A percentile compares a stretch with the other conserved stretches of the same genome.
These are phyloP conservation scores for Laticauda laticaudata DNA, from an alignment of 2,113 vertebrate species.

Conservation along the genomic window DNA sequence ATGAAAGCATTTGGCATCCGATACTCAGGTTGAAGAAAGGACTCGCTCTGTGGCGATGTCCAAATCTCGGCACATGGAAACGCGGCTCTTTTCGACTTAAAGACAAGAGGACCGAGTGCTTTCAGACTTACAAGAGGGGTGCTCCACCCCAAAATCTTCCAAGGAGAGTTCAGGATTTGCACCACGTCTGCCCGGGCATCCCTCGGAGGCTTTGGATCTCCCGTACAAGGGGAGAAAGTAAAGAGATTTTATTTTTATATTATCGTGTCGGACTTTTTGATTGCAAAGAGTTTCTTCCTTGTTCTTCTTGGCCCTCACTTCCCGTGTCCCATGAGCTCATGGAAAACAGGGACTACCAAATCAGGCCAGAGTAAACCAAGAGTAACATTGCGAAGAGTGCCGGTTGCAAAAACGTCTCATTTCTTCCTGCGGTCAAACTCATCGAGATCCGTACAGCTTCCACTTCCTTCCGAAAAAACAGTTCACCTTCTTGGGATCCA, in stretches of 20 bases:
- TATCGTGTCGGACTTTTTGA: neutral
- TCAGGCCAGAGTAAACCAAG: neutral
- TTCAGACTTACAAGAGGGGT: neutral
- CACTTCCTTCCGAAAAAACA: neutral
- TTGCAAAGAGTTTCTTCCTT: neutral
- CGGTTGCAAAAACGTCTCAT: neutral
- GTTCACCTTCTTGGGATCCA: neutral
- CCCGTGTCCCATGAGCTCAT: neutral
- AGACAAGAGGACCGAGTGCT: neutral
- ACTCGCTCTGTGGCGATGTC: neutral
- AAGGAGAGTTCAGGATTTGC: neutral
- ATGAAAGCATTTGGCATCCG: neutral
- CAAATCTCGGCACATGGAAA: neutral
- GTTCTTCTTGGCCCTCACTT: neutral
- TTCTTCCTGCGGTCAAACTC: neutral
- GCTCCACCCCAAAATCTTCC: too few relatives aligned
- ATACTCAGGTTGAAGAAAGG: neutral
- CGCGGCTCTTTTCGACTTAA: fast-evolving
- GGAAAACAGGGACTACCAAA: too few relatives aligned
- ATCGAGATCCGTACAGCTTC: neutral
- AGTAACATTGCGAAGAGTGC: neutral
- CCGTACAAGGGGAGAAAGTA: neutral
- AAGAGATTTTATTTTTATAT: conserved; percentile 14
- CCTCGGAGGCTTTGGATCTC: neutral
- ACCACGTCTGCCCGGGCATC: neutral